phyloP scores from a whole-genome alignment of 92 coral and sea anemone species.

The Bergia puertoricense region DNA sequence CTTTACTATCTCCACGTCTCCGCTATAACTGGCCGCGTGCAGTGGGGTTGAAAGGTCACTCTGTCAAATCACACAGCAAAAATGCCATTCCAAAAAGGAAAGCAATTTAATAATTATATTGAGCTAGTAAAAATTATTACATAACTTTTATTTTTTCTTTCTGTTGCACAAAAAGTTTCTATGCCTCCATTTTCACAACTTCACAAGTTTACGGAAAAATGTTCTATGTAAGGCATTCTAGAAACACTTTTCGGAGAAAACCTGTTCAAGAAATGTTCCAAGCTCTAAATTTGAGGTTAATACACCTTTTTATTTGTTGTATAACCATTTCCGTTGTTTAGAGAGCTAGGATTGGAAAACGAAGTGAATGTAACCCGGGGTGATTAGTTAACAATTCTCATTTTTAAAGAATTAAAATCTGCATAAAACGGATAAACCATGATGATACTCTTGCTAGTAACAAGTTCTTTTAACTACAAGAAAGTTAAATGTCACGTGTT shows the following conservation, averaged over 20 bases:
- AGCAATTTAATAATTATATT: neutral
- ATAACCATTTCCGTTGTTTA: neutral
- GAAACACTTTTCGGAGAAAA: neutral
- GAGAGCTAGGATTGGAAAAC: neutral
- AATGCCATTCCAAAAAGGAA: neutral
- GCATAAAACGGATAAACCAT: neutral
- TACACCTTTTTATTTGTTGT: neutral
- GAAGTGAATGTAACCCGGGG: neutral
- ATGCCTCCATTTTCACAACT: no score
- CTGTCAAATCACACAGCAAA: conserved; percentile 32
- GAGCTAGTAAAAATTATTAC: neutral
- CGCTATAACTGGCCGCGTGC: conserved; percentile 73
- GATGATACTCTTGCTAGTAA: neutral
- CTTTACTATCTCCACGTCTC: conserved; percentile 61
- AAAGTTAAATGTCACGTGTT: neutral
- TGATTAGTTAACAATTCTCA: neutral
- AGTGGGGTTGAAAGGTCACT: conserved; percentile 69
- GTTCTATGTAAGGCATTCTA: neutral
- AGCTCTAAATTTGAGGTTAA: neutral
- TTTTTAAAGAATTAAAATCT: neutral
- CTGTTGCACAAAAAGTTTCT: neutral
- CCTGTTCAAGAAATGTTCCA: neutral
- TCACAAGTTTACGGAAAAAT: no score
- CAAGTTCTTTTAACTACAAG: neutral
- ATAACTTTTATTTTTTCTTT: neutral